These are phyloP conservation scores for Branchinecta sandiegonensis DNA, from an alignment of 2,888 invertebrate species.

Conservation along the genomic window DNA sequence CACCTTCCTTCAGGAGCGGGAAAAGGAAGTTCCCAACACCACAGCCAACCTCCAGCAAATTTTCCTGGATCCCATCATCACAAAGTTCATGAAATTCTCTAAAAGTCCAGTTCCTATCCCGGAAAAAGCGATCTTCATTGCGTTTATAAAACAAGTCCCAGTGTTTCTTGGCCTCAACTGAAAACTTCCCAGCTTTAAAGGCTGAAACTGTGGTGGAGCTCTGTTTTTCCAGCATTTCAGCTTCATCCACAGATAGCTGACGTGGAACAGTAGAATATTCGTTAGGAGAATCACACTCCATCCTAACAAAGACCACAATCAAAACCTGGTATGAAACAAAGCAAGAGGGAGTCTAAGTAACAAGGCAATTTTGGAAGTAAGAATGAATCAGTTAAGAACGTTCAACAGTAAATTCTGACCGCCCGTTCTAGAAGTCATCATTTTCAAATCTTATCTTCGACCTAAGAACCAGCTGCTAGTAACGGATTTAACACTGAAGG, in stretches of 20 bases:
- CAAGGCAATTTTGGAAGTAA: too few species aligned
- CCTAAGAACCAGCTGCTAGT: too few species aligned
- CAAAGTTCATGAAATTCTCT: constrained; percentile 75
- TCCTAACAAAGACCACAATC: too few species aligned
- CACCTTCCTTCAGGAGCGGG: constrained; percentile 67
- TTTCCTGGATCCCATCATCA: constrained; percentile 15
- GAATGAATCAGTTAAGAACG: too few species aligned
- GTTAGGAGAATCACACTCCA: neutral
- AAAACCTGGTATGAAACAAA: too few species aligned
- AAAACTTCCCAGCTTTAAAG: constrained; percentile 59
- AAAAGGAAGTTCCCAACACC: constrained; percentile 95
- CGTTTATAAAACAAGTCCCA: constrained; percentile 96
- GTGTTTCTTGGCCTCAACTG: constrained; percentile 65
- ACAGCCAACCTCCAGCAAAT: constrained; percentile 42
- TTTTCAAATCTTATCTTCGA: too few species aligned
- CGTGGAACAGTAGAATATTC: neutral
- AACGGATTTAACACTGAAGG: too few species aligned
- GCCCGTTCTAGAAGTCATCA: too few species aligned
- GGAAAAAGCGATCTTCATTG: constrained; percentile 83
- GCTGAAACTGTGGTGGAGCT: constrained; percentile 52
- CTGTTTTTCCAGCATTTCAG: constrained; percentile 48
- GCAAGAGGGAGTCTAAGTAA: too few species aligned
- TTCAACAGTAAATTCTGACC: too few species aligned
- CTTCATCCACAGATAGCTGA: constrained; percentile 40
- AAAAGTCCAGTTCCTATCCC: constrained; percentile 91